Evolutionary conservation across 2,113 vertebrate species (phyloP).

Genomic region (Alces alces): DNA sequence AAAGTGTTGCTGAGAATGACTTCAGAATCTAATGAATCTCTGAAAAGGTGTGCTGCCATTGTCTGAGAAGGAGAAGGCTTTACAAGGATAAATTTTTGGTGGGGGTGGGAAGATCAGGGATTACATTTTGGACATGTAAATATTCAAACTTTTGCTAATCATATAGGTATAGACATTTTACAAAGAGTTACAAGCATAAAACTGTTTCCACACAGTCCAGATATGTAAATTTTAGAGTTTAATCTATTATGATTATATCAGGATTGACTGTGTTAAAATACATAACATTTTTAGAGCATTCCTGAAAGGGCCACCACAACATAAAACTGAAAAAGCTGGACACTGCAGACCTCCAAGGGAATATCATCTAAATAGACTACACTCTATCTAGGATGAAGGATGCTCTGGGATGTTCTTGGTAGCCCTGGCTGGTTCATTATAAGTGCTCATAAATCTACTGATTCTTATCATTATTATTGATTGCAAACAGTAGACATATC

Average conservation of each 20-base stretch:
- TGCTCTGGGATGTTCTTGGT: neutral
- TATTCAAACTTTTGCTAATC: neutral
- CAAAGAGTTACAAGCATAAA: neutral
- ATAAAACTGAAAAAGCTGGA: neutral
- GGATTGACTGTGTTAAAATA: neutral
- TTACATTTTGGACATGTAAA: neutral
- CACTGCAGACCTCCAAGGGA: neutral
- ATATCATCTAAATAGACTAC: neutral
- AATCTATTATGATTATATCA: neutral
- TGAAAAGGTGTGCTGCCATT: neutral
- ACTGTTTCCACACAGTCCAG: neutral
- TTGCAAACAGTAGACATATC: constrained; percentile 30
- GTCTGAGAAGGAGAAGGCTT: neutral
- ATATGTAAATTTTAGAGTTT: neutral
- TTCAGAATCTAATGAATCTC: neutral
- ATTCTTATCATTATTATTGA: neutral
- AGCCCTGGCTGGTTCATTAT: neutral
- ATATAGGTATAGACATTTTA: neutral
- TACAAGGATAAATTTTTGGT: neutral
- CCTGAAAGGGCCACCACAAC: neutral
- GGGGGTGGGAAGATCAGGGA: neutral
- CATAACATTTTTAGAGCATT: neutral
- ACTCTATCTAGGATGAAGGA: neutral
- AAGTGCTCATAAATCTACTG: neutral
- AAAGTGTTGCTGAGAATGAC: neutral